Percentiles rank a stretch among this genome's conserved stretches.
Conservation (phyloP, 1,140 invertebrate genomes). For the Samia ricini region DNA sequence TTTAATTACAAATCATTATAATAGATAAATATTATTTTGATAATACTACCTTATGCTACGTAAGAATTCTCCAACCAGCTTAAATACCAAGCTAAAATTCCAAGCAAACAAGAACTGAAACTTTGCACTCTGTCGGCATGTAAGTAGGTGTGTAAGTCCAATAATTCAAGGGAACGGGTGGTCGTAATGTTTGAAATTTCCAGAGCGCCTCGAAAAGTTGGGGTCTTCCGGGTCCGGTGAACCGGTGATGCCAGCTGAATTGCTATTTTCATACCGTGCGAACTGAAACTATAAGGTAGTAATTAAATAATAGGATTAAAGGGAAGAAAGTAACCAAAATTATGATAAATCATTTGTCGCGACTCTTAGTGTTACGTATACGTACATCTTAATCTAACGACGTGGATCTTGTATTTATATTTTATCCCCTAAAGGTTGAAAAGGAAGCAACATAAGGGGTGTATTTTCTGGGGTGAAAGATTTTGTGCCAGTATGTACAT, state of each 20-base stretch:
- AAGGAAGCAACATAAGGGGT: not conserved
- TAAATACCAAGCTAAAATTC: constrained; percentile 17
- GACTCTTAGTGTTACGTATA: too few species aligned
- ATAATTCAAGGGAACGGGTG: constrained; percentile 64
- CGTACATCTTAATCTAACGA: not conserved
- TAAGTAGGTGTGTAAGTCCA: constrained; percentile 59
- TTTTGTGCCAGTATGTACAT: not conserved
- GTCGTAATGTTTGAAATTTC: constrained; percentile 62
- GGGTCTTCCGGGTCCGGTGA: constrained; percentile 36
- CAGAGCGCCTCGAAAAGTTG: constrained; percentile 44
- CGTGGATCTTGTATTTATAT: not conserved
- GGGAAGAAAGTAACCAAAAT: not conserved
- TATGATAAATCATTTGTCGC: too few species aligned
- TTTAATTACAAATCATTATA: too few species aligned
- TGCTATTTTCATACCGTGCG: constrained; percentile 20
- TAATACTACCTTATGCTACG: too few species aligned
- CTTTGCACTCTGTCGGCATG: constrained; percentile 47
- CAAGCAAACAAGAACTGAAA: constrained; percentile 53
- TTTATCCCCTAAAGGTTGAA: not conserved
- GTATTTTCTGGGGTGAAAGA: not conserved
- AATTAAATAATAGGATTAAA: not conserved
- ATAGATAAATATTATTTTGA: too few species aligned
- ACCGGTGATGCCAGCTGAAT: constrained; percentile 36
- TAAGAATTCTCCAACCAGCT: not conserved
- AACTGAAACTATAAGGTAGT: not conserved